These are phyloP conservation scores for Drosophila pachea DNA, from an alignment of 1,140 invertebrate genomes.

Conservation along the genomic window DNA sequence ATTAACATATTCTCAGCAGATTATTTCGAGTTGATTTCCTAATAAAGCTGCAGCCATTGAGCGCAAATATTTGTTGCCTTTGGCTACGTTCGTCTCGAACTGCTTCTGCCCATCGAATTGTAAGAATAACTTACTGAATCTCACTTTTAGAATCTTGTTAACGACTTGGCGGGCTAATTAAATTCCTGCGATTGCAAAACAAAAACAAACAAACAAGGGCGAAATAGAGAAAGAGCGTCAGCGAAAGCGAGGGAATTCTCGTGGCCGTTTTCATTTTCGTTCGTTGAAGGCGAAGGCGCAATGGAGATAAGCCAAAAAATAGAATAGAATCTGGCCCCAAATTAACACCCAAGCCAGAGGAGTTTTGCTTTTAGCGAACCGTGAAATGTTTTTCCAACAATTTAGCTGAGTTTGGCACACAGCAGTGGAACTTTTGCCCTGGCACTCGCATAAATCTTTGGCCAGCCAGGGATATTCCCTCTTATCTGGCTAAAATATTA, in stretches of 20 bases:
- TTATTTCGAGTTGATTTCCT: background rate
- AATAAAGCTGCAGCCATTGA: conserved; percentile 17
- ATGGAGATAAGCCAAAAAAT: conserved; percentile 19
- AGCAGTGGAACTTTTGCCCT: conserved; percentile 40
- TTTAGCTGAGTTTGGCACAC: conserved; percentile 33
- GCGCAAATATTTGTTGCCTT: conserved; percentile 8
- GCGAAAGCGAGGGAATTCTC: conserved; percentile 25
- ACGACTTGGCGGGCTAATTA: conserved; percentile 72
- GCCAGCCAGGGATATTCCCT: conserved; percentile 23
- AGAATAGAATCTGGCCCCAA: conserved; percentile 53
- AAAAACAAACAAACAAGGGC: conserved; percentile 45
- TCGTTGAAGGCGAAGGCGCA: background rate
- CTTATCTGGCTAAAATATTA: conserved; percentile 75
- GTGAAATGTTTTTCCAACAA: conserved; percentile 58
- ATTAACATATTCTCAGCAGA: background rate
- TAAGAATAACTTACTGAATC: conserved; percentile 57
- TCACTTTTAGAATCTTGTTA: conserved; percentile 66
- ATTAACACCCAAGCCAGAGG: conserved; percentile 56
- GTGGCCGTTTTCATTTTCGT: conserved; percentile 46
- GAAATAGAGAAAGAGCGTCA: too few species aligned
- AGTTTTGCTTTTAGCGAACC: conserved; percentile 54
- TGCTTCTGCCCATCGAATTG: background rate
- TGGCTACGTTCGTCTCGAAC: background rate
- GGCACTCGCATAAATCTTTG: conserved; percentile 47
- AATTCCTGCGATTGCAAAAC: conserved; percentile 62